These are phyloP conservation scores for Caenorhabditis zanzibari DNA, from an alignment of 2,888 invertebrate species.

Conservation along the genomic window DNA sequence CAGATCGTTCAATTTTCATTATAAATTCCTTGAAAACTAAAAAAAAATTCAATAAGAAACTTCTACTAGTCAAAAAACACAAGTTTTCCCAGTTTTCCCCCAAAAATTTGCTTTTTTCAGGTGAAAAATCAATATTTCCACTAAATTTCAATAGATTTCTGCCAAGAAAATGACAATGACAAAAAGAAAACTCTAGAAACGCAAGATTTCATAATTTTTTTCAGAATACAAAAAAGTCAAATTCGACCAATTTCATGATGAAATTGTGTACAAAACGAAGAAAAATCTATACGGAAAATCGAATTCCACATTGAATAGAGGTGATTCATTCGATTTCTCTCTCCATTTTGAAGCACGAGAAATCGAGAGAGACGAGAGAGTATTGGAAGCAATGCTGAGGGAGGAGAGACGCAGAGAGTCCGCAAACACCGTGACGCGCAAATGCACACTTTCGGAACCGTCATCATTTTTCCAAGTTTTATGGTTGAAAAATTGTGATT, in stretches of 20 bases:
- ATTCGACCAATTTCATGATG: background rate
- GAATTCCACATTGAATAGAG: background rate
- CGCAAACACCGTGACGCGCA: slow-evolving; percentile 47
- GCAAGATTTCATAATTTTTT: too few species aligned
- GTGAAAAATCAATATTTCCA: too few species aligned
- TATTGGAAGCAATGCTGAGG: slow-evolving; percentile 7
- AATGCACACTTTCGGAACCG: slow-evolving; percentile 2
- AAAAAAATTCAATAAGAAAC: too few species aligned
- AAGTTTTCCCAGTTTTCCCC: too few species aligned
- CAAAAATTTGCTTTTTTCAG: too few species aligned
- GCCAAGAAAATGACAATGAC: too few species aligned
- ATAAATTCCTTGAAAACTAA: too few species aligned
- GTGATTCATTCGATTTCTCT: slow-evolving; percentile 1
- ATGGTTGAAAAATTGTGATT: background rate
- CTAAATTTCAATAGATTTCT: too few species aligned
- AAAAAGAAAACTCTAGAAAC: too few species aligned
- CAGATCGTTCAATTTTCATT: too few species aligned
- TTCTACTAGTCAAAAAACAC: too few species aligned
- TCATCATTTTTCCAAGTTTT: slow-evolving; percentile 14
- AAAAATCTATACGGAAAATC: background rate
- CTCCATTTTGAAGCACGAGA: background rate
- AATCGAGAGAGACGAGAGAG: background rate
- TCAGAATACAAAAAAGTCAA: background rate
- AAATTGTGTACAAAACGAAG: background rate
- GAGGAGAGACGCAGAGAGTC: slow-evolving; percentile 34